Evolutionary conservation across 2,113 vertebrate genomes (phyloP).

Genomic region (Myocastor coypus): DNA sequence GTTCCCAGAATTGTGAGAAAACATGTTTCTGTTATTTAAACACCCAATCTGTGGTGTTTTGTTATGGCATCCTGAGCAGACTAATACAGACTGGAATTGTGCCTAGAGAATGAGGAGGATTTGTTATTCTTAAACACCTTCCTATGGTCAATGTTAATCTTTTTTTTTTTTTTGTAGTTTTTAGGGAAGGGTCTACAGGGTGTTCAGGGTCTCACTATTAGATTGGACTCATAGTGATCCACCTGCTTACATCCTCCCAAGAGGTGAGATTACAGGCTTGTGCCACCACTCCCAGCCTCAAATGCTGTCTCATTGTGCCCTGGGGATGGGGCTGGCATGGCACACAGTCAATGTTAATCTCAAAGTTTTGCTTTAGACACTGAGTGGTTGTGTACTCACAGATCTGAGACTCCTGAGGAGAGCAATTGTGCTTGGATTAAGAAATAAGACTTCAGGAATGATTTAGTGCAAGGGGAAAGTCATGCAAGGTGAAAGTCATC

Average conservation of each 20-base stretch:
- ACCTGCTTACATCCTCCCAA: too few species aligned
- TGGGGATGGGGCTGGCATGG: too few species aligned
- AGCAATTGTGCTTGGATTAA: not conserved
- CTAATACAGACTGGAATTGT: not conserved
- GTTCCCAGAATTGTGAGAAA: not conserved
- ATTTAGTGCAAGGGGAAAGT: conserved; percentile 55
- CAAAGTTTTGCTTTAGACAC: not conserved
- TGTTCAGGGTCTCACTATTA: too few species aligned
- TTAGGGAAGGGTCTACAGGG: too few species aligned
- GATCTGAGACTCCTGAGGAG: not conserved
- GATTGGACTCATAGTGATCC: too few species aligned
- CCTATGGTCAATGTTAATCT: not conserved
- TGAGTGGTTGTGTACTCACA: not conserved
- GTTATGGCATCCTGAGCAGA: not conserved
- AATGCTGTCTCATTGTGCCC: too few species aligned
- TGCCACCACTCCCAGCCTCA: too few species aligned
- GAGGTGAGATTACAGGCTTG: too few species aligned
- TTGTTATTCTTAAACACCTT: not conserved
- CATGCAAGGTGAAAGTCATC: conserved; percentile 11
- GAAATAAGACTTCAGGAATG: conserved; percentile 60
- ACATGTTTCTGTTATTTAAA: not conserved
- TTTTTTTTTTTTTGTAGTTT: too few species aligned
- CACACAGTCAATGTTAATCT: too few species aligned
- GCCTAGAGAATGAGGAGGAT: not conserved
- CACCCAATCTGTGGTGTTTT: not conserved